Conservation (phyloP, 2,797 vertebrate species). For the Spinus pinus region DNA sequence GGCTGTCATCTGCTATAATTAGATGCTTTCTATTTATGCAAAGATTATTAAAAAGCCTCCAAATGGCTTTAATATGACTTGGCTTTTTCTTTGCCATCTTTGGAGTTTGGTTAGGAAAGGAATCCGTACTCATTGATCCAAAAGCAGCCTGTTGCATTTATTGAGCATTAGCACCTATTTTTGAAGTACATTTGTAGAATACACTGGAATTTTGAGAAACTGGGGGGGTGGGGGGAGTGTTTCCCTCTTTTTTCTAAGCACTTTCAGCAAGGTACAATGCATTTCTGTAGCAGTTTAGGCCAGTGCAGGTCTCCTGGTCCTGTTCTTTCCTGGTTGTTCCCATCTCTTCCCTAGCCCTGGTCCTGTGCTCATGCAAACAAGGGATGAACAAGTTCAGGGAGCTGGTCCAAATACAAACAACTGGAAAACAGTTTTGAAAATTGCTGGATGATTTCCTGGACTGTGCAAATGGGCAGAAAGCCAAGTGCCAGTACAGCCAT, state of each 20-base stretch:
- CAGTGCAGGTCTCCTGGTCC: rapidly evolving
- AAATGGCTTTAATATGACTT: neutral
- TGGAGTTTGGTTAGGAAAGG: neutral
- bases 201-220: neutral
- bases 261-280: neutral
- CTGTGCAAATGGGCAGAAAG: neutral
- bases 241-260: neutral
- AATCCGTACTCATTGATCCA: neutral
- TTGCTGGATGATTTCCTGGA: neutral
- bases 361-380: neutral
- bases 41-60: neutral
- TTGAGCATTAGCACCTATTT: neutral
- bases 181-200: neutral
- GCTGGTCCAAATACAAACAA: neutral
- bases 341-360: rapidly evolving
- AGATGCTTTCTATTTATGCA: neutral
- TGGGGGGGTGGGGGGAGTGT: rapidly evolving
- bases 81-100: neutral
- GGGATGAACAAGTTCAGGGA: neutral
- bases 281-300: neutral
- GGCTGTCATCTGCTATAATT: neutral
- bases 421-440: neutral
- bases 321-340: rapidly evolving
- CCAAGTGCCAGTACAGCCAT: neutral
- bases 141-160: neutral